Evolutionary conservation across 2,113 vertebrate genomes (phyloP).

Genomic region (Heloderma charlesbogerti): DNA sequence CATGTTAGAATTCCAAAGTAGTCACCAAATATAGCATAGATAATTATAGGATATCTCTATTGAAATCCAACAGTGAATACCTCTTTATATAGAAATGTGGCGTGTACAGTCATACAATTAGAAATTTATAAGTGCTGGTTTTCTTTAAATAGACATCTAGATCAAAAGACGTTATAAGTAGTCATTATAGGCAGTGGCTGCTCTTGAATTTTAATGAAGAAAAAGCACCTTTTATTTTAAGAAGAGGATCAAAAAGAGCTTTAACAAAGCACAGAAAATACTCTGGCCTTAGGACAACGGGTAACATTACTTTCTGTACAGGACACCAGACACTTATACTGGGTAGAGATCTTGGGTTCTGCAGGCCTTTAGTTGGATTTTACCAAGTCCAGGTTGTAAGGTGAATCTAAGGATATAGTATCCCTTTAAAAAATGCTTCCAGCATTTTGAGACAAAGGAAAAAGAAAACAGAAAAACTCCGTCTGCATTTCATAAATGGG

Average conservation of each 20-base stretch:
- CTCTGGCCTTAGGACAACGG: constrained; percentile 11
- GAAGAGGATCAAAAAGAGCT: constrained; percentile 5
- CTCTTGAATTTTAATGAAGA: constrained; percentile 47
- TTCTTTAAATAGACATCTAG: constrained; percentile 34
- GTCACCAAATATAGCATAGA: constrained; percentile 35
- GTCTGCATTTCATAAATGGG: background rate
- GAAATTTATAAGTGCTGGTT: constrained; percentile 16
- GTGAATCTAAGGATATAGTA: background rate
- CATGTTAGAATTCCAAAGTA: constrained; percentile 42
- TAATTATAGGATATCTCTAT: constrained; percentile 54
- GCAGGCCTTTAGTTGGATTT: constrained; percentile 6
- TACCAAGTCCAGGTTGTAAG: background rate
- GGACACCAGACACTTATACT: background rate
- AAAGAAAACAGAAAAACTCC: background rate
- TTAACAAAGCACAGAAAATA: background rate
- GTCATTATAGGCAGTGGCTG: constrained; percentile 3
- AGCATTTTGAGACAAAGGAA: background rate
- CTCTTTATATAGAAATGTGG: constrained; percentile 43
- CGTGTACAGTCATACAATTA: constrained; percentile 50
- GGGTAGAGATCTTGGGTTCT: background rate
- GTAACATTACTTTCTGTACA: background rate
- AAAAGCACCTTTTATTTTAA: background rate
- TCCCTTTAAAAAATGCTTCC: background rate
- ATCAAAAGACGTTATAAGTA: constrained; percentile 30
- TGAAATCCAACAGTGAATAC: constrained; percentile 44